These are phyloP conservation scores for Desmophyllum pertusum DNA, from an alignment of 92 coral and sea anemone species.

Conservation along the genomic window DNA sequence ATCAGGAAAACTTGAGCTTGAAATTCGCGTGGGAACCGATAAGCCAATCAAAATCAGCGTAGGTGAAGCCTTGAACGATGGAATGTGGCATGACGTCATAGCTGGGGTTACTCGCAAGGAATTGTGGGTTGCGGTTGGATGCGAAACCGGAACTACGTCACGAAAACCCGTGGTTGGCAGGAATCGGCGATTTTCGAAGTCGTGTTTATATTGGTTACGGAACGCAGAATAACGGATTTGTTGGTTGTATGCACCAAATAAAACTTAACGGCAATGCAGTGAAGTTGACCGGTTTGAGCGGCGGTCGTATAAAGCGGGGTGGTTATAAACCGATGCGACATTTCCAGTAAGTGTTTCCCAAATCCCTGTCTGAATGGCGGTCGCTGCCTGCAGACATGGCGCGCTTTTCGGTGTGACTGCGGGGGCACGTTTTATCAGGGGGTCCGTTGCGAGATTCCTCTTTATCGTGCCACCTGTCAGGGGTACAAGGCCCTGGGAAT, in stretches of 20 bases:
- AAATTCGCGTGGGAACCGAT: constrained; percentile 66
- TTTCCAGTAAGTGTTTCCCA: constrained; percentile 76
- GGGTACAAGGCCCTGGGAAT: constrained; percentile 89
- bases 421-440: constrained; percentile 83
- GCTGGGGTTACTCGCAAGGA: constrained; percentile 74
- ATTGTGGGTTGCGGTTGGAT: constrained; percentile 75
- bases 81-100: constrained; percentile 89
- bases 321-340: constrained; percentile 56
- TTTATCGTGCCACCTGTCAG: constrained; percentile 87
- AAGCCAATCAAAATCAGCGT: constrained; percentile 72
- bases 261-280: constrained; percentile 63
- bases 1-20: constrained; percentile 74
- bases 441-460: constrained; percentile 75
- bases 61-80: constrained; percentile 82
- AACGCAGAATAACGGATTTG: constrained; percentile 78
- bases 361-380: constrained; percentile 83
- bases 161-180: constrained; percentile 66
- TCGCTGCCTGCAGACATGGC: constrained; percentile 75
- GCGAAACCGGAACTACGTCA: constrained; percentile 78
- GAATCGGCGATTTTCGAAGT: constrained; percentile 68
- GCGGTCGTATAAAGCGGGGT: constrained; percentile 48
- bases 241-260: constrained; percentile 85
- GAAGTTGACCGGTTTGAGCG: constrained; percentile 40
- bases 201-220: constrained; percentile 80
- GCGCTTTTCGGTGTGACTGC: constrained; percentile 78